These are phyloP conservation scores for Odontophorus gujanensis DNA, from an alignment of 2,113 vertebrate species.

Conservation along the genomic window DNA sequence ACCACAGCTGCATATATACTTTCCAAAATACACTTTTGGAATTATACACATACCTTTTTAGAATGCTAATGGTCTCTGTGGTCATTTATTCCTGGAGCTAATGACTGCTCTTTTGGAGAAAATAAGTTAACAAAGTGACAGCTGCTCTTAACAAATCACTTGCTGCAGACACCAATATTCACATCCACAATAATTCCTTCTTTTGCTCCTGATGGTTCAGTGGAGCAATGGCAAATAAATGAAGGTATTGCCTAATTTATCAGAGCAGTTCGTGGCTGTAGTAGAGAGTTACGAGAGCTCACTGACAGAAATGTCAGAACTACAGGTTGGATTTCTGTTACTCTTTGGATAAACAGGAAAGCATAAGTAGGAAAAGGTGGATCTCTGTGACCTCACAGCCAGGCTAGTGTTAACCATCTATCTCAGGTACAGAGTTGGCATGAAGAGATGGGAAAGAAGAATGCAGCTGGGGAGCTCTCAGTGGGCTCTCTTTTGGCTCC, in stretches of 20 bases:
- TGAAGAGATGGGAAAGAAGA: neutral
- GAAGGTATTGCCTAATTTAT: no score
- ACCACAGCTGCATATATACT: constrained; percentile 39
- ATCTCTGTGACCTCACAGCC: neutral
- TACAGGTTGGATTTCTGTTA: neutral
- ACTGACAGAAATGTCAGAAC: neutral
- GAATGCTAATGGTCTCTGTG: constrained; percentile 29
- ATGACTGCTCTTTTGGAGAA: constrained; percentile 35
- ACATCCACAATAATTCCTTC: constrained; percentile 3
- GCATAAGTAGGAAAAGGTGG: neutral
- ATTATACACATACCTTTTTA: neutral
- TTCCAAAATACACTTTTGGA: constrained; percentile 39
- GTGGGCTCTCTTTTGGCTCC: neutral
- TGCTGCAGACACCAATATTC: neutral
- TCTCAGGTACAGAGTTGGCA: neutral
- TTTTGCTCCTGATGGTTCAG: constrained; percentile 1
- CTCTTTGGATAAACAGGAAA: neutral
- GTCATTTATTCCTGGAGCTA: constrained; percentile 46
- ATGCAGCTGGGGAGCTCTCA: neutral
- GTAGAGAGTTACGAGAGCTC: neutral
- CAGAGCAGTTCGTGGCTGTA: neutral
- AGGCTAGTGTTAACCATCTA: neutral
- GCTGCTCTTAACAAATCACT: constrained; percentile 24
- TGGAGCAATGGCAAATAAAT: constrained; percentile 26
- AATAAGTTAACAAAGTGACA: constrained; percentile 43